A percentile compares a stretch with the other conserved stretches of the same genome.
Conservation (phyloP, 2,113 vertebrate genomes). For the Lonchura striata region DNA sequence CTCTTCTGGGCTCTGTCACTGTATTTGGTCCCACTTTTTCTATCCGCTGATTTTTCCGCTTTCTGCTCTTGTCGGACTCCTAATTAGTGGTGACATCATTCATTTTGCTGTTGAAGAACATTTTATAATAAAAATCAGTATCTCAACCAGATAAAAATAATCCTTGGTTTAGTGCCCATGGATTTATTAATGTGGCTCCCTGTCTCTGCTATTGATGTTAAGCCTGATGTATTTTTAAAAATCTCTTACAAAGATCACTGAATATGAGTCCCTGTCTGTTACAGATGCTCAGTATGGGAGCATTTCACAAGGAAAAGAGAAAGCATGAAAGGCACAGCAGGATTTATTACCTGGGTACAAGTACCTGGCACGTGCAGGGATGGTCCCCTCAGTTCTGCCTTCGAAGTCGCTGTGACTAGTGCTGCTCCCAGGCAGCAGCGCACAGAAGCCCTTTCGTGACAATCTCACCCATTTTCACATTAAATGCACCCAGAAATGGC, state of each 20-base stretch:
- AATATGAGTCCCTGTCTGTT: not conserved
- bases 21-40: not conserved
- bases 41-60: not conserved
- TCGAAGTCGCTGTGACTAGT: fast-evolving
- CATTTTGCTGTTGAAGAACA: not conserved
- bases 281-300: not conserved
- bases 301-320: not conserved
- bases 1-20: not conserved
- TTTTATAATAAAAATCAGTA: constrained; percentile 6
- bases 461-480: not conserved
- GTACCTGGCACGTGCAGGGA: not conserved
- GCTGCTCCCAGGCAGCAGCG: too few species aligned
- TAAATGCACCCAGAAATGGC: not conserved
- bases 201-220: not conserved
- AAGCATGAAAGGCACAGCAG: not conserved
- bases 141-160: constrained; percentile 24
- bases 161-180: not conserved
- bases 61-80: not conserved
- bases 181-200: not conserved
- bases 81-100: not conserved
- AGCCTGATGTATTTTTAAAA: not conserved
- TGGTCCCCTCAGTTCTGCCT: fast-evolving
- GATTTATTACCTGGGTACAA: not conserved
- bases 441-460: not conserved
- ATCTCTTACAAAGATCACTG: not conserved